phyloP scores from a whole-genome alignment of 2,113 vertebrate genomes.

The Callaeas wilsoni region DNA sequence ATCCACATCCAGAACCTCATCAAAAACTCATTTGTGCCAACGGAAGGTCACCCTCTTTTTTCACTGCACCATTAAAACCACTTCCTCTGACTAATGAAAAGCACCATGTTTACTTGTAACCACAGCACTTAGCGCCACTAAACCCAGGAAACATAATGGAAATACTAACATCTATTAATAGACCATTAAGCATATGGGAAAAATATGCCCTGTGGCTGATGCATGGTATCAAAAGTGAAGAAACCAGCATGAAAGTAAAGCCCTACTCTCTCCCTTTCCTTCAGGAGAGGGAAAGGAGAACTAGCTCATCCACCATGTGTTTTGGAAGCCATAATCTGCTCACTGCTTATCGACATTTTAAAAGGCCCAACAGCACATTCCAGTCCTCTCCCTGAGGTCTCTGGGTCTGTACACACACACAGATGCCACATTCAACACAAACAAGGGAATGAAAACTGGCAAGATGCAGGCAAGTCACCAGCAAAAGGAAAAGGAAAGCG shows the following conservation, averaged over 20 bases:
- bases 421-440: not conserved
- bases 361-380: not conserved
- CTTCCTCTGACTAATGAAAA: not conserved
- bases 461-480: not conserved
- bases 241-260: not conserved
- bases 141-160: not conserved
- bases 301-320: not conserved
- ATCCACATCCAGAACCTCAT: not conserved
- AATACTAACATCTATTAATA: constrained; percentile 5
- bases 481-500: fast-evolving
- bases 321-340: not conserved
- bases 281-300: not conserved
- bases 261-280: not conserved
- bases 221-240: not conserved
- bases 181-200: not conserved
- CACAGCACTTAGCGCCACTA: not conserved
- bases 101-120: not conserved
- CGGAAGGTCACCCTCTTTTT: not conserved
- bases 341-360: not conserved
- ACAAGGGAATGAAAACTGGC: not conserved
- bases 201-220: not conserved
- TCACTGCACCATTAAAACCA: not conserved
- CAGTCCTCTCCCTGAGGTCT: not conserved
- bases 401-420: not conserved
- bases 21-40: not conserved